Conservation (phyloP, 2,113 vertebrate species). For the Apteryx mantelli region DNA sequence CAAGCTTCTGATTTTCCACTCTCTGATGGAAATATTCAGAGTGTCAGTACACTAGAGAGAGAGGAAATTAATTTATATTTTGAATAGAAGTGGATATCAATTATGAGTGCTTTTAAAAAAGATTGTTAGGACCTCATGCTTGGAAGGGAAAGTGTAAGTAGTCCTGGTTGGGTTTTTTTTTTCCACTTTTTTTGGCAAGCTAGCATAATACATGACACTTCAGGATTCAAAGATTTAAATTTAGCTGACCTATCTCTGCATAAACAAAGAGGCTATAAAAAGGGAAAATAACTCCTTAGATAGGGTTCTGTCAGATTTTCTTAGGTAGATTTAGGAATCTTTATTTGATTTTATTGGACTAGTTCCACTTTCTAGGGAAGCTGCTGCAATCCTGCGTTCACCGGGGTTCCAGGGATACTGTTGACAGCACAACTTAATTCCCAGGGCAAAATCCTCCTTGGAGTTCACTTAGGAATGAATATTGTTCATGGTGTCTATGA, state of each 20-base stretch:
- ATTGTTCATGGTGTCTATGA: background rate
- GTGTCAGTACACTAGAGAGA: slow-evolving; percentile 22
- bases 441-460: background rate
- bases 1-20: slow-evolving; percentile 62
- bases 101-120: slow-evolving; percentile 34
- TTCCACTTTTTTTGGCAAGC: background rate
- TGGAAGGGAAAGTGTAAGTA: slow-evolving; percentile 5
- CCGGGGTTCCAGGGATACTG: background rate
- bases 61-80: slow-evolving; percentile 54
- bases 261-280: slow-evolving; percentile 25
- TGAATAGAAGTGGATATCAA: slow-evolving; percentile 41
- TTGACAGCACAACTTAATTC: background rate
- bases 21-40: slow-evolving; percentile 53
- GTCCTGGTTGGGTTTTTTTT: background rate
- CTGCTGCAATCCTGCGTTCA: background rate
- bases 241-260: background rate
- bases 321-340: background rate
- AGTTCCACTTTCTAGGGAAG: background rate
- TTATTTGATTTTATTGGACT: background rate
- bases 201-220: fast-evolving
- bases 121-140: background rate
- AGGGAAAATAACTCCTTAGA: background rate
- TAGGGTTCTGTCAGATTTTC: slow-evolving; percentile 13
- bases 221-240: slow-evolving; percentile 38
- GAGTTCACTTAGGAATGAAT: background rate